Base-by-base conservation (phyloP, 2,797 vertebrate genomes). In the Huso huso region DNA sequence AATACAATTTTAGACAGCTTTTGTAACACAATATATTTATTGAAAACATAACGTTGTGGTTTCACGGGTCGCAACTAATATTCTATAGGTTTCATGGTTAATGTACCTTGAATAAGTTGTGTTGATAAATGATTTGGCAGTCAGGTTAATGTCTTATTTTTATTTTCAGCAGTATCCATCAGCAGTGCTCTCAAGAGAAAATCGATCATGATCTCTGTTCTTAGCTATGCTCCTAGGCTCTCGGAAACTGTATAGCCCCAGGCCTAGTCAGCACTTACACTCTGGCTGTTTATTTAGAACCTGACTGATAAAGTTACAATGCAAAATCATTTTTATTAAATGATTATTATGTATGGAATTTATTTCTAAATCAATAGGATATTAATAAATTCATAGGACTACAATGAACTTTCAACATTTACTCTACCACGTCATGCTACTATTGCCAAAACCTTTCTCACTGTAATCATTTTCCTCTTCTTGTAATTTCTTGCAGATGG, bases 401-500 rank as follows among this genome's bases (percentile, higher is more conserved):
- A 57, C 75, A 15, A 64, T 7, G 62, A 48, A 68, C 48, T 62
- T 6, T 4, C 13, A 62, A 55, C 9, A 18, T 50, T 62, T 48
- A 37, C 37, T 37, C 3, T 5, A 37, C 37, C 37, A 37, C 4
- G 1, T 37, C 37, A 37, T 37, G 37, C 37, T 37, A 37, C 4
- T 37, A 37, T 37, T 37, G 5, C 37, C 37, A 5, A 37, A 37
- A 37, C 37, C 37, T 4, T 37, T 37, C 37, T 37, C 37, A 37
- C 37, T 37, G 37, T 37, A 37, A 37, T 37, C 3, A 37, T 37
- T 37, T 37, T 5, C 37, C 37, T 8, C 6, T 50, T 0, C 12
- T 48, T 7, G 12, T 62, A 63, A 48, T 51, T 37, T 13, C 69
- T 78, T 69, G 62, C 78, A 85, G 83, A 51, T 73, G 80, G 71